Evolutionary conservation across 1,140 invertebrate genomes (phyloP).

Genomic region (Drosophila orosa): DNA sequence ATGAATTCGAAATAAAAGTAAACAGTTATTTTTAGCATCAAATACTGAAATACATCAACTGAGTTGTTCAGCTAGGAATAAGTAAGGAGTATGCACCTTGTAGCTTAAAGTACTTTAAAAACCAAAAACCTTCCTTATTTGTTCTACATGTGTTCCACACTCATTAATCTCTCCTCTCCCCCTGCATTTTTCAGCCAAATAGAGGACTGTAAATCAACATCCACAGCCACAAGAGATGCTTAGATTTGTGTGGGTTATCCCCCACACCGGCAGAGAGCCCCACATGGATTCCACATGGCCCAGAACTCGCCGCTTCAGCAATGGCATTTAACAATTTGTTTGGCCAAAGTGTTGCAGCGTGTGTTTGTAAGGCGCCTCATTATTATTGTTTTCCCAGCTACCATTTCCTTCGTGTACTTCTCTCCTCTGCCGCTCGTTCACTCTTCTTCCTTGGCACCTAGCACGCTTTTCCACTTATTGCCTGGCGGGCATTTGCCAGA

Average conservation of each 20-base stretch:
- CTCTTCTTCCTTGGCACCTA: slow-evolving; percentile 17
- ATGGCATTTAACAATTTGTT: slow-evolving; percentile 55
- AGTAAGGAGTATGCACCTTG: not conserved
- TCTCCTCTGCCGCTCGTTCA: not conserved
- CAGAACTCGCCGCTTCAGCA: slow-evolving; percentile 17
- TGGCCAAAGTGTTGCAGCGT: slow-evolving; percentile 69
- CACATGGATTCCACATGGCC: slow-evolving; percentile 21
- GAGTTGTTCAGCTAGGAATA: too few relatives aligned
- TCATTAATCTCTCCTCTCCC: not conserved
- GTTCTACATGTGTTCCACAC: slow-evolving; percentile 19
- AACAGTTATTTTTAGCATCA: not conserved
- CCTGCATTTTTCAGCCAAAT: not conserved
- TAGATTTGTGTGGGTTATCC: slow-evolving; percentile 44
- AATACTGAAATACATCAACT: too few relatives aligned
- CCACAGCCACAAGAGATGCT: slow-evolving; percentile 37
- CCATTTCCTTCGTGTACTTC: slow-evolving; percentile 41
- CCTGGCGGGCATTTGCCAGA: slow-evolving; percentile 63
- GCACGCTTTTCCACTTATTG: slow-evolving; percentile 59
- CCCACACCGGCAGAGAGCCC: not conserved
- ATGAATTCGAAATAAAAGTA: not conserved
- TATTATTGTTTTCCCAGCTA: slow-evolving; percentile 70
- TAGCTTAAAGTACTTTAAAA: not conserved
- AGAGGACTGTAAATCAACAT: slow-evolving; percentile 17
- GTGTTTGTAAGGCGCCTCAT: slow-evolving; percentile 71
- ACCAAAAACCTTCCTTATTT: not conserved